Evolutionary conservation across 2,888 invertebrate genomes (phyloP).

Genomic region (Notodromas monacha): DNA sequence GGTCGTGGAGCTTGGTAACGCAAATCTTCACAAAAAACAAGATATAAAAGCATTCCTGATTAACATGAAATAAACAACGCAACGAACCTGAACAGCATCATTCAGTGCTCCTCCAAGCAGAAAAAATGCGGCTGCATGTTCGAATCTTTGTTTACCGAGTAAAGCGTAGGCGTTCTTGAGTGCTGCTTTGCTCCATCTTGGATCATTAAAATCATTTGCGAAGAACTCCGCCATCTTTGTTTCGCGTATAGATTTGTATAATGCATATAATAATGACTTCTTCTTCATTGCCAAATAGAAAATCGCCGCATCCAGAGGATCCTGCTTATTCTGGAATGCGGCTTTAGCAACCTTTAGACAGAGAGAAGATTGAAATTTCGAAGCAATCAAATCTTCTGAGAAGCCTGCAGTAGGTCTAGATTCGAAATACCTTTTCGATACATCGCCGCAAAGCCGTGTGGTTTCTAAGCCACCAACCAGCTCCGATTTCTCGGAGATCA

Average conservation of each 20-base stretch:
- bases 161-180: slow-evolving; percentile 90
- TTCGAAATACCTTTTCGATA: slow-evolving; percentile 34
- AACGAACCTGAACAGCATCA: slow-evolving; percentile 62
- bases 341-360: slow-evolving; percentile 56
- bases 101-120: slow-evolving; percentile 66
- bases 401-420: neutral
- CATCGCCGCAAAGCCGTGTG: slow-evolving; percentile 42
- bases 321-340: slow-evolving; percentile 59
- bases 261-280: slow-evolving; percentile 75
- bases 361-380: slow-evolving; percentile 9
- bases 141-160: slow-evolving; percentile 74
- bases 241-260: slow-evolving; percentile 58
- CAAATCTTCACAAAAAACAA: slow-evolving; percentile 26
- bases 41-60: slow-evolving; percentile 6
- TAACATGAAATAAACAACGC: slow-evolving; percentile 5
- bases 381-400: neutral
- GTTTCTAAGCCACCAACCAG: slow-evolving; percentile 87
- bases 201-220: slow-evolving; percentile 61
- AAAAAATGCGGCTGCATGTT: slow-evolving; percentile 95
- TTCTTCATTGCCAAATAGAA: slow-evolving; percentile 95
- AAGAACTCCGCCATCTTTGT: slow-evolving; percentile 83
- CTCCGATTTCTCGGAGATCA: slow-evolving; percentile 55
- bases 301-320: slow-evolving; percentile 85
- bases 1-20: slow-evolving; percentile 59
- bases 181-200: slow-evolving; percentile 86